Conservation (phyloP, 2,113 vertebrate species). For the Zosterops lateralis region DNA sequence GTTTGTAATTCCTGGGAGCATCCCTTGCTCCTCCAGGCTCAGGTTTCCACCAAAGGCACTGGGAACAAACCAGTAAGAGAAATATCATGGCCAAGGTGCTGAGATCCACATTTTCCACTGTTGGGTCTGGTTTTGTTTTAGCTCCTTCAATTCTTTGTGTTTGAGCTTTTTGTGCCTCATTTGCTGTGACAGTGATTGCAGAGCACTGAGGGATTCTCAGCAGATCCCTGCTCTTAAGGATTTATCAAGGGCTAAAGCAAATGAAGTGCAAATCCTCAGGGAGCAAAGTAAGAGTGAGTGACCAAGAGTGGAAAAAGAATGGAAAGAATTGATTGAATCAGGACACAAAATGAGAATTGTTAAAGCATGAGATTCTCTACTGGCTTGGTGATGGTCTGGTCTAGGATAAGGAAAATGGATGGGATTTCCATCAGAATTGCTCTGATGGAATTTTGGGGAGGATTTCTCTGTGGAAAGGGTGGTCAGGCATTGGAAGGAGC, state of each 20-base stretch:
- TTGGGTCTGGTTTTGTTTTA: neutral
- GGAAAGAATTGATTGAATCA: neutral
- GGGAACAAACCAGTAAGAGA: neutral
- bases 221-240: neutral
- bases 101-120: neutral
- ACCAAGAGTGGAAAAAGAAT: neutral
- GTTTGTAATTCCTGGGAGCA: neutral
- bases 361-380: fast-evolving
- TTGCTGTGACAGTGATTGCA: neutral
- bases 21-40: neutral
- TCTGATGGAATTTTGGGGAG: neutral
- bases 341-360: neutral
- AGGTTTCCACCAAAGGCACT: fast-evolving
- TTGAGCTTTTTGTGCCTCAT: neutral
- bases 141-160: neutral
- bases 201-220: neutral
- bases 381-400: neutral
- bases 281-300: neutral
- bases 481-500: neutral
- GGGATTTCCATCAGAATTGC: neutral
- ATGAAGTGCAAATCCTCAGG: neutral
- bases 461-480: neutral
- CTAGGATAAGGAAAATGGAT: neutral
- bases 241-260: neutral
- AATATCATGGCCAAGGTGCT: fast-evolving